Conservation (phyloP, 2,888 invertebrate species). For the Cosmia trapezina region DNA sequence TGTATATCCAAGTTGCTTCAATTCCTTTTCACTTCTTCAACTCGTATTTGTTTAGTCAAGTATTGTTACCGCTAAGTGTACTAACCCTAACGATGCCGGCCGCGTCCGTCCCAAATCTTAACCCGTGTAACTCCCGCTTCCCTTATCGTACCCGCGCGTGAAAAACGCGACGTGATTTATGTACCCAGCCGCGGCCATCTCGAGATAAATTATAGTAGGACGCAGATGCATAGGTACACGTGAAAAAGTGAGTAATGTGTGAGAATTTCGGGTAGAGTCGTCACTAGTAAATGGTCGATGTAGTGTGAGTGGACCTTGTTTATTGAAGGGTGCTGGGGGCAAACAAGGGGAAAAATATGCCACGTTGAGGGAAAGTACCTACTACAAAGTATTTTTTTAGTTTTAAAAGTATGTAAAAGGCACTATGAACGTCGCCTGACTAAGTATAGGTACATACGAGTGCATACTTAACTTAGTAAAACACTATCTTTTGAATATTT, state of each 20-base stretch:
- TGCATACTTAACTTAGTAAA: too few species aligned
- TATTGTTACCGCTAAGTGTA: constrained; percentile 4
- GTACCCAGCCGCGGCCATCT: constrained; percentile 81
- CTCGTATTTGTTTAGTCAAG: constrained; percentile 8
- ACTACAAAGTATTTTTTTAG: background rate
- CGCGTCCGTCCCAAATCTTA: constrained; percentile 27
- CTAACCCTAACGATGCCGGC: constrained; percentile 22
- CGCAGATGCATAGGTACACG: constrained; percentile 77
- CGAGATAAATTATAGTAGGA: constrained; percentile 83
- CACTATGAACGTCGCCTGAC: too few species aligned
- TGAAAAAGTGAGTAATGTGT: constrained; percentile 80
- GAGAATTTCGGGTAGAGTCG: constrained; percentile 15
- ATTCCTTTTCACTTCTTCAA: background rate
- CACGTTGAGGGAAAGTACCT: background rate
- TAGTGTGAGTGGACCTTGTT: background rate
- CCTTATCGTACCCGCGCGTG: constrained; percentile 72
- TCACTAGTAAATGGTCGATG: constrained; percentile 10
- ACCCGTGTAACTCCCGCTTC: constrained; percentile 62
- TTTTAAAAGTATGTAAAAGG: background rate
- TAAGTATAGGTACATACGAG: too few species aligned
- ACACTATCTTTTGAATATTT: background rate
- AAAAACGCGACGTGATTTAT: constrained; percentile 85
- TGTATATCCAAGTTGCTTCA: background rate
- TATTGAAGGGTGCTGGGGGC: background rate
- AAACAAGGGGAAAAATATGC: background rate